Conservation (phyloP, 2,888 invertebrate genomes). For the Hirtodrosophila duncani region DNA sequence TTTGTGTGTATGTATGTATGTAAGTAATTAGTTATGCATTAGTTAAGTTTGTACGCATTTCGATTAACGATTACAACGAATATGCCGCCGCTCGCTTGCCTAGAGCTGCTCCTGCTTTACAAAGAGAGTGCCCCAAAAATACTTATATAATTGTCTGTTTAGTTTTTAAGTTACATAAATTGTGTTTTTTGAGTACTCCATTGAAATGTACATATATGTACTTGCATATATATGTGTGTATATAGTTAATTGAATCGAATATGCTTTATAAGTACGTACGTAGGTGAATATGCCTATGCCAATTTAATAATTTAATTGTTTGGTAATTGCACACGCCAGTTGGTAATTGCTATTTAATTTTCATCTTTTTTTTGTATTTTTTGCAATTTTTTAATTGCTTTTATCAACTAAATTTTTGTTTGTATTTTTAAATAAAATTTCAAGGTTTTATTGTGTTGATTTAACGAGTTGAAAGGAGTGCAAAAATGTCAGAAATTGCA, state of each 20-base stretch:
- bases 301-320: conserved; percentile 21
- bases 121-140: conserved; percentile 32
- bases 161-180: too few species aligned
- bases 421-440: conserved; percentile 25
- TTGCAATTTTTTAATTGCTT: conserved; percentile 22
- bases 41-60: conserved; percentile 21
- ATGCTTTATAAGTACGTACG: conserved; percentile 36
- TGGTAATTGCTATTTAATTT: conserved; percentile 19
- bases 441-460: conserved; percentile 10
- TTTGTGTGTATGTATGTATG: conserved; percentile 40
- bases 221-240: conserved; percentile 14
- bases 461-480: conserved; percentile 13
- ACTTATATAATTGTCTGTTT: conserved; percentile 7
- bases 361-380: conserved; percentile 30
- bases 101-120: conserved; percentile 16
- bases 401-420: conserved; percentile 34
- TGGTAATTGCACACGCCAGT: conserved; percentile 45
- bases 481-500: background rate
- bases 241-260: conserved; percentile 54
- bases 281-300: conserved; percentile 40
- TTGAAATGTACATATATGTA: conserved; percentile 46
- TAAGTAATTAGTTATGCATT: conserved; percentile 18
- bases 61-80: conserved; percentile 34
- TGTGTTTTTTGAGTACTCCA: conserved; percentile 40
- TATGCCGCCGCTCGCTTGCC: conserved; percentile 29